These are phyloP conservation scores for Drosophila nr. medialis DNA, from an alignment of 2,888 invertebrate species.

Conservation along the genomic window DNA sequence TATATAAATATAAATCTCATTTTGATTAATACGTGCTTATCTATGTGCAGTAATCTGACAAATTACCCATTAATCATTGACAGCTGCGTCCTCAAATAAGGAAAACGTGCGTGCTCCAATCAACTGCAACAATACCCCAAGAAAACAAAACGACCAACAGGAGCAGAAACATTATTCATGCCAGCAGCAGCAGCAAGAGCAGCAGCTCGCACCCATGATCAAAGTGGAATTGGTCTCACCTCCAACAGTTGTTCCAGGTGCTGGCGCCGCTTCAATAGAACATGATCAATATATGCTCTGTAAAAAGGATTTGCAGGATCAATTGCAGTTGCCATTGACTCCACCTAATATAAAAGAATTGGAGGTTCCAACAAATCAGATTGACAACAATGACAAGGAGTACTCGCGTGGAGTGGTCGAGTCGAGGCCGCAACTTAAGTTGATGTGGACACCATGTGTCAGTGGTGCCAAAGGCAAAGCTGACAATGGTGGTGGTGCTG, in stretches of 20 bases:
- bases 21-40: constrained; percentile 14
- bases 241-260: neutral
- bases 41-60: neutral
- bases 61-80: constrained; percentile 24
- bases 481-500: neutral
- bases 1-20: neutral
- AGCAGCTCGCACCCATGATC: neutral
- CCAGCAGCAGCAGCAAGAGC: neutral
- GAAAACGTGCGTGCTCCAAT: constrained; percentile 34
- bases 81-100: constrained; percentile 28
- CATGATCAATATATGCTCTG: neutral
- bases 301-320: neutral
- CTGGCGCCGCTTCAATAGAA: neutral
- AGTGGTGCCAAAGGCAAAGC: neutral
- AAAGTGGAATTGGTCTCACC: neutral
- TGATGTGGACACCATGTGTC: constrained; percentile 18
- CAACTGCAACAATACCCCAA: constrained; percentile 27
- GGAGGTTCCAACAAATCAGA: neutral
- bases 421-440: constrained; percentile 1
- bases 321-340: neutral
- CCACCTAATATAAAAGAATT: neutral
- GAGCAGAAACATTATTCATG: neutral
- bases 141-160: constrained; percentile 39
- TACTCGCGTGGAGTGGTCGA: neutral
- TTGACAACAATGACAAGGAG: neutral